A percentile compares a stretch with the other conserved stretches of the same genome.
Conservation (phyloP, 2,113 vertebrate genomes). For the Leucopsar rothschildi region DNA sequence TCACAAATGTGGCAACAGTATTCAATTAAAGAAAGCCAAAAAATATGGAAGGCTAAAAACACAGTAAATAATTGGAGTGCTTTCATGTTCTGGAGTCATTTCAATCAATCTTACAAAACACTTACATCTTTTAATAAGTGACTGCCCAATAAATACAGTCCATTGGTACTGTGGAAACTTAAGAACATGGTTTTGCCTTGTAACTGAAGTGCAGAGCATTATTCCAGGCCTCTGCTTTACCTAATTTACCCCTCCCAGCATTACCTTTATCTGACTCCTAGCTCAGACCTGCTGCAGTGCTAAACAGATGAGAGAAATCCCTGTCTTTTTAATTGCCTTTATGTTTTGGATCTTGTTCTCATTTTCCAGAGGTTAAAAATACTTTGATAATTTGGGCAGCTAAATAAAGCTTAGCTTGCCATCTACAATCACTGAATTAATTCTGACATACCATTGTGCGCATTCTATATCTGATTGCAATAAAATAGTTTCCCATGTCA, state of each 20-base stretch:
- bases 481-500: conserved; percentile 27
- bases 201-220: not conserved
- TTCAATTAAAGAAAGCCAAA: not conserved
- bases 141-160: not conserved
- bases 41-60: not conserved
- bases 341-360: conserved; percentile 32
- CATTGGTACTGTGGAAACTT: not conserved
- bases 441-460: not conserved
- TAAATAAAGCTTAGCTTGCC: conserved; percentile 49
- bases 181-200: not conserved
- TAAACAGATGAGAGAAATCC: not conserved
- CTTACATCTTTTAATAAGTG: not conserved
- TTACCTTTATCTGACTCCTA: not conserved
- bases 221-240: not conserved
- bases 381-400: conserved; percentile 51
- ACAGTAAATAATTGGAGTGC: not conserved
- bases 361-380: conserved; percentile 59
- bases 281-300: not conserved
- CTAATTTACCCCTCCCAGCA: not conserved
- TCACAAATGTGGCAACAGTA: rapidly evolving
- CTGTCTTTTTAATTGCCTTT: conserved; percentile 39
- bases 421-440: conserved; percentile 15
- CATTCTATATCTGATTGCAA: conserved; percentile 24
- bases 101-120: not conserved
- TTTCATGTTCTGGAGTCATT: not conserved